These are phyloP conservation scores for Iphiclides podalirius DNA, from an alignment of 2,888 invertebrate genomes.

Conservation along the genomic window DNA sequence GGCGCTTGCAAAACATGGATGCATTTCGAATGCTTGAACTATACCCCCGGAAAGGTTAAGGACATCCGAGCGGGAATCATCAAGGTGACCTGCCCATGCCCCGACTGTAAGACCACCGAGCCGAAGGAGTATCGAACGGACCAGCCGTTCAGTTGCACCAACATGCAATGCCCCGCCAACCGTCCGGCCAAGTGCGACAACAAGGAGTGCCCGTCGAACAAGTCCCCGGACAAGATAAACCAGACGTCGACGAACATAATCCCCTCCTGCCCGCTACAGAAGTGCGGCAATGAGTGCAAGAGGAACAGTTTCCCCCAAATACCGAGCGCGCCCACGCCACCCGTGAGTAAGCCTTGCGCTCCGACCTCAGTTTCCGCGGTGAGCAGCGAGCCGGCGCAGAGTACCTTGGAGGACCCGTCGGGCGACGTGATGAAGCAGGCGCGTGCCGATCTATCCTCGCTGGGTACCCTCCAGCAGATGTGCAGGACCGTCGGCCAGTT, in stretches of 20 bases:
- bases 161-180: constrained; percentile 52
- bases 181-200: constrained; percentile 40
- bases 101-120: constrained; percentile 50
- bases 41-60: constrained; percentile 59
- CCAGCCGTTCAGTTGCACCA: constrained; percentile 48
- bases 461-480: constrained; percentile 40
- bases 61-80: constrained; percentile 60
- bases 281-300: constrained; percentile 44
- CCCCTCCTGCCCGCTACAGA: constrained; percentile 33
- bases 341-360: constrained; percentile 9
- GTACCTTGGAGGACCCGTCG: constrained; percentile 40
- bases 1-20: constrained; percentile 62
- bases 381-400: constrained; percentile 23
- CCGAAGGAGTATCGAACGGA: constrained; percentile 51
- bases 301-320: constrained; percentile 33
- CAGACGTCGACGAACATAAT: constrained; percentile 23
- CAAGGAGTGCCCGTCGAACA: constrained; percentile 32
- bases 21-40: constrained; percentile 59
- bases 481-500: constrained; percentile 44
- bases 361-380: constrained; percentile 26
- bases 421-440: constrained; percentile 44
- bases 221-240: constrained; percentile 27
- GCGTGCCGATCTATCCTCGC: constrained; percentile 37
- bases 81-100: constrained; percentile 63
- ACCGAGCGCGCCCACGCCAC: constrained; percentile 15